Evolutionary conservation across 2,888 invertebrate genomes (phyloP).

Genomic region (Nyleta sp.): DNA sequence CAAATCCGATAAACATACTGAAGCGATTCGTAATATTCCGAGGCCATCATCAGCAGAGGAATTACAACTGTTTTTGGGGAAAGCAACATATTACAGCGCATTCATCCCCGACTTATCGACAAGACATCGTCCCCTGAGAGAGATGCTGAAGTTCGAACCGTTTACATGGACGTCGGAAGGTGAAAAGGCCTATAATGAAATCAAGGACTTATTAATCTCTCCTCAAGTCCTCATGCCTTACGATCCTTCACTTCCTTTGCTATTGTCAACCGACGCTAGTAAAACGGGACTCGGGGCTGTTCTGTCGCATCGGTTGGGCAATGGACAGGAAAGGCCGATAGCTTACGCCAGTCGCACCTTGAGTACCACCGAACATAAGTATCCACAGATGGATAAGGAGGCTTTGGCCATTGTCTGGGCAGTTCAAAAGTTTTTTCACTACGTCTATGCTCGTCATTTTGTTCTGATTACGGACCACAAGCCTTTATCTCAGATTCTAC

Average conservation of each 20-base stretch:
- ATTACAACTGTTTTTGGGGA: slow-evolving; percentile 1
- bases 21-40: not conserved
- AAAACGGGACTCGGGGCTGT: not conserved
- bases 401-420: not conserved
- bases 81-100: slow-evolving; percentile 27
- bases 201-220: slow-evolving; percentile 13
- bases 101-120: slow-evolving; percentile 34
- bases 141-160: not conserved
- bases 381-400: slow-evolving; percentile 5
- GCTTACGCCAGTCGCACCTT: slow-evolving; percentile 2
- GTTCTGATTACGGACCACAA: slow-evolving; percentile 3
- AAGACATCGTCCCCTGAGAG: slow-evolving; percentile 16
- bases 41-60: slow-evolving; percentile 3
- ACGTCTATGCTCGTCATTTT: slow-evolving; percentile 2
- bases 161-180: slow-evolving; percentile 12
- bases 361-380: not conserved
- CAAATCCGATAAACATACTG: not conserved
- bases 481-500: slow-evolving; percentile 1
- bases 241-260: slow-evolving; percentile 11
- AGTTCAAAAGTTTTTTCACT: not conserved
- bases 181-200: slow-evolving; percentile 7
- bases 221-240: slow-evolving; percentile 33
- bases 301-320: not conserved
- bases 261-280: slow-evolving; percentile 2
- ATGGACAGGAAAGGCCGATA: not conserved